phyloP scores from a whole-genome alignment of 2,888 invertebrate genomes.

The Azorinus chamasolen region DNA sequence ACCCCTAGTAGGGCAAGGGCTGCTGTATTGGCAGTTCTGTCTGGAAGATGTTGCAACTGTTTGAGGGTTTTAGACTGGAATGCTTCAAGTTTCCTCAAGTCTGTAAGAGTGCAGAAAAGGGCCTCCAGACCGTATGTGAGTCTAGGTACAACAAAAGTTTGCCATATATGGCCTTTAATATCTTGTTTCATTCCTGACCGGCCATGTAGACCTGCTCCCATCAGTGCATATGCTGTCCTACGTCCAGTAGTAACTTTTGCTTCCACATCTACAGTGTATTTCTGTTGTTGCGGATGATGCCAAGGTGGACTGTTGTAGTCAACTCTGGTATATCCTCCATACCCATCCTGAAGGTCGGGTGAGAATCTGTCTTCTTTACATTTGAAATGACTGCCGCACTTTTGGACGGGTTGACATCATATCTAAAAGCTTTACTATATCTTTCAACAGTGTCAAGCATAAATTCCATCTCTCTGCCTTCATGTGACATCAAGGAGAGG shows the following conservation, averaged over 20 bases:
- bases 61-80: constrained; percentile 4
- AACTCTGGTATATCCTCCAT: neutral
- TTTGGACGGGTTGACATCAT: neutral
- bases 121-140: constrained; percentile 14
- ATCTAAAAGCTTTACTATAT: neutral
- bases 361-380: neutral
- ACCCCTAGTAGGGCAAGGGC: neutral
- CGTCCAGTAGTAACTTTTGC: constrained; percentile 4
- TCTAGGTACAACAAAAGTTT: constrained; percentile 17
- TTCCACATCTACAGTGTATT: constrained; percentile 3
- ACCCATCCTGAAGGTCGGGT: neutral
- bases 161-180: constrained; percentile 8
- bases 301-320: neutral
- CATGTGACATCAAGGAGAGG: neutral
- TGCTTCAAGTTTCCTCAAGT: neutral
- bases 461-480: neutral
- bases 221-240: constrained; percentile 9
- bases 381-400: neutral
- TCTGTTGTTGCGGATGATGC: neutral
- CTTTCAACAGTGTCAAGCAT: neutral
- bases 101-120: neutral
- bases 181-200: neutral
- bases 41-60: constrained; percentile 11
- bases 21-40: constrained; percentile 11
- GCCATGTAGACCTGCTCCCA: constrained; percentile 18